phyloP scores from a whole-genome alignment of 2,888 invertebrate species.

The Eristalis intricaria region DNA sequence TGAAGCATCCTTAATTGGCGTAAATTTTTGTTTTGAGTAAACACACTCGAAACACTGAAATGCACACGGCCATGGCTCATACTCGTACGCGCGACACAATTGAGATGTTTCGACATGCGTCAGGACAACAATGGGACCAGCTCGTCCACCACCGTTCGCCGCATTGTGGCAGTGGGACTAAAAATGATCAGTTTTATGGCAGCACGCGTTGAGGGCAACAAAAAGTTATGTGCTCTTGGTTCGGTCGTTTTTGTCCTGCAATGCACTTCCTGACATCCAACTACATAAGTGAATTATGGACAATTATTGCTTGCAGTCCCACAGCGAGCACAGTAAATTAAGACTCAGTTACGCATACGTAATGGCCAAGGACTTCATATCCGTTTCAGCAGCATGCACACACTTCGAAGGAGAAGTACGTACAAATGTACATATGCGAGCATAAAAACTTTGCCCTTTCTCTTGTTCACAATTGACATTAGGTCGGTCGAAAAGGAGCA shows the following conservation, averaged over 20 bases:
- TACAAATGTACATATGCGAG: not conserved
- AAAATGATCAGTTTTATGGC: conserved; percentile 45
- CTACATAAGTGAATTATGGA: conserved; percentile 60
- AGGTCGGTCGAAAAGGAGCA: conserved; percentile 27
- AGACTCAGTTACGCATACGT: conserved; percentile 63
- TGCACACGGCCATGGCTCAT: not conserved
- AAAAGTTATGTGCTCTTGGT: not conserved
- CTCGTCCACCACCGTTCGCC: conserved; percentile 58
- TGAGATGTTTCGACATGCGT: conserved; percentile 71
- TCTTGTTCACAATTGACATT: conserved; percentile 47
- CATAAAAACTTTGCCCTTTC: conserved; percentile 65
- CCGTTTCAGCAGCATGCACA: conserved; percentile 34
- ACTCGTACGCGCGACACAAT: conserved; percentile 21
- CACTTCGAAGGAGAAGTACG: no score
- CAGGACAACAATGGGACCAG: conserved; percentile 67
- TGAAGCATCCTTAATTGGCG: conserved; percentile 81
- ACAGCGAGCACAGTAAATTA: conserved; percentile 49
- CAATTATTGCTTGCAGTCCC: conserved; percentile 57
- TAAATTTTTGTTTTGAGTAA: conserved; percentile 80
- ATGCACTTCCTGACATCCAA: conserved; percentile 62
- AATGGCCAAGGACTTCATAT: conserved; percentile 59
- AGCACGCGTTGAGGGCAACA: conserved; percentile 50
- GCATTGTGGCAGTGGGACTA: conserved; percentile 28
- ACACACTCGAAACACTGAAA: conserved; percentile 76
- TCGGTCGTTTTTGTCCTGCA: conserved; percentile 30